phyloP scores from a whole-genome alignment of 2,888 invertebrate genomes.

The Polydrusus cervinus region DNA sequence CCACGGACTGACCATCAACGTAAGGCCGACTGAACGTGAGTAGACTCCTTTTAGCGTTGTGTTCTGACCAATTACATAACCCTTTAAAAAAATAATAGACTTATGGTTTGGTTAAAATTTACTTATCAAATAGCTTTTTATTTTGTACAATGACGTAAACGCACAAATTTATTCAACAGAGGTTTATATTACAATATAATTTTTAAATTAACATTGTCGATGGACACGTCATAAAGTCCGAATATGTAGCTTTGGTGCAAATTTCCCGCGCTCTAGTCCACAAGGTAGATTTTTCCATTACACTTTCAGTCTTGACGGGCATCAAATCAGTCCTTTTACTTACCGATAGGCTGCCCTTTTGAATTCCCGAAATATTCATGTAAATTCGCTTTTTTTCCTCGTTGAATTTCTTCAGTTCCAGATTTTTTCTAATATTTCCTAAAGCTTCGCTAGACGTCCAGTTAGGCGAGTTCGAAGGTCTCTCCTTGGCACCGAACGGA shows the following conservation, averaged over 20 bases:
- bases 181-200: too few species aligned
- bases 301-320: background rate
- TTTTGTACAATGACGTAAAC: too few species aligned
- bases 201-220: background rate
- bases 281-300: background rate
- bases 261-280: constrained; percentile 8
- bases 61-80: too few species aligned
- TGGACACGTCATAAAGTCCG: background rate
- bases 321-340: background rate
- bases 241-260: constrained; percentile 3
- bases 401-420: background rate
- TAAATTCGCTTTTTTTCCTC: constrained; percentile 6
- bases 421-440: background rate
- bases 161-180: too few species aligned
- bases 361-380: background rate
- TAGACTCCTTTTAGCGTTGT: too few species aligned
- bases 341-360: background rate
- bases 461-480: background rate
- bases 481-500: background rate
- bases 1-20: too few species aligned
- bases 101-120: too few species aligned
- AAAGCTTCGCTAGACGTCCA: background rate
- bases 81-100: too few species aligned
- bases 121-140: too few species aligned
- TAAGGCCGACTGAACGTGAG: too few species aligned